phyloP scores from a whole-genome alignment of 2,113 vertebrate genomes.

The Mugil cephalus region DNA sequence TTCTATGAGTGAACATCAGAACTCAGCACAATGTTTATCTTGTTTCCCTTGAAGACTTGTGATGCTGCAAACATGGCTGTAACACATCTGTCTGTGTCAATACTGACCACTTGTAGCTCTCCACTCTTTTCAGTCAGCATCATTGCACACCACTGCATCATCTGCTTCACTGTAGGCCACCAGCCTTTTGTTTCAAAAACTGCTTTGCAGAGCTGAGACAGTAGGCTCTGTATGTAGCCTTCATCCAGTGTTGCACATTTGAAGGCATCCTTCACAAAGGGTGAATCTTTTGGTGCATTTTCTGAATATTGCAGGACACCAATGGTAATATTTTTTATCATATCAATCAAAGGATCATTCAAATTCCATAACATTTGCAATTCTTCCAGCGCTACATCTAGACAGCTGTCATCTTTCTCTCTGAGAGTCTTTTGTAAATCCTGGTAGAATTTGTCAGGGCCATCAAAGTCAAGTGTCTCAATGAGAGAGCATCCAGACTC shows the following conservation, averaged over 20 bases:
- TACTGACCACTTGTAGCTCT: background rate
- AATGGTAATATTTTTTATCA: slow-evolving; percentile 18
- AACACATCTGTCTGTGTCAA: slow-evolving; percentile 23
- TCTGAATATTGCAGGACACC: slow-evolving; percentile 6
- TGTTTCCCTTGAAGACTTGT: background rate
- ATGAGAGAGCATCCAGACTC: background rate
- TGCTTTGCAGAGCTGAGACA: slow-evolving; percentile 38
- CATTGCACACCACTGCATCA: slow-evolving; percentile 34
- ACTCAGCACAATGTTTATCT: slow-evolving; percentile 22
- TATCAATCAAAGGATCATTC: slow-evolving; percentile 4
- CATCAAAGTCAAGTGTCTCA: slow-evolving; percentile 1
- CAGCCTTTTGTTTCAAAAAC: slow-evolving; percentile 38
- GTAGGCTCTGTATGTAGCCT: background rate
- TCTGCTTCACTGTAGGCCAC: slow-evolving; percentile 36
- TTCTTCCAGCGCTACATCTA: slow-evolving; percentile 10
- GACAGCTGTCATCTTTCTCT: slow-evolving; percentile 1
- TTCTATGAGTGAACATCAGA: slow-evolving; percentile 4
- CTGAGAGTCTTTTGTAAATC: slow-evolving; percentile 19
- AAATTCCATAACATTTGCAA: slow-evolving; percentile 1
- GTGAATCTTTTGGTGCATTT: background rate
- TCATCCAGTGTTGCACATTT: background rate
- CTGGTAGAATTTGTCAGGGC: background rate
- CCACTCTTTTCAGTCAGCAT: rapidly evolving
- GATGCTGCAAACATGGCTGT: slow-evolving; percentile 39
- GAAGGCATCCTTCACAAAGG: background rate